phyloP scores from a whole-genome alignment of 2,888 invertebrate genomes.

The Busseola fusca region DNA sequence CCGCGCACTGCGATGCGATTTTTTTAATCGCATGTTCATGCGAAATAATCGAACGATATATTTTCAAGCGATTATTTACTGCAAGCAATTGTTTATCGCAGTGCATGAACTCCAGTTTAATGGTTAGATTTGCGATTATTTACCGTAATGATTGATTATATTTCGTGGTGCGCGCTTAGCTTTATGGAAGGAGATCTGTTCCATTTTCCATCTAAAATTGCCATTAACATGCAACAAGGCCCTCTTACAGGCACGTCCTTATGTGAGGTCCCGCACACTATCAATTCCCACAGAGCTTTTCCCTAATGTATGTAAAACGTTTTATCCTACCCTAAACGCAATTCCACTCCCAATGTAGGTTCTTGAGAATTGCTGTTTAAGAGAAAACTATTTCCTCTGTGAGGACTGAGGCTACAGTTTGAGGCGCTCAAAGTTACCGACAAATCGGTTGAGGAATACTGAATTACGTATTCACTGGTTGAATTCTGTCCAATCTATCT shows the following conservation, averaged over 20 bases:
- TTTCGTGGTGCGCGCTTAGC: background rate
- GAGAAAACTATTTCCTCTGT: constrained; percentile 28
- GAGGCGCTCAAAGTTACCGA: constrained; percentile 8
- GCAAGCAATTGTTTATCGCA: background rate
- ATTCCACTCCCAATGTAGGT: constrained; percentile 41
- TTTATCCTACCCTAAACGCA: constrained; percentile 42
- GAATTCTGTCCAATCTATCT: background rate
- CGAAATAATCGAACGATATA: too few relatives aligned
- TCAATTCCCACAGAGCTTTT: constrained; percentile 39
- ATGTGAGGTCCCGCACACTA: constrained; percentile 15
- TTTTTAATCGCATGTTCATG: too few relatives aligned
- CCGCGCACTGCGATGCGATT: too few relatives aligned
- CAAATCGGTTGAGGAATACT: constrained; percentile 14
- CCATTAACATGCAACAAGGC: constrained; percentile 15
- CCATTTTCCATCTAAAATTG: constrained; percentile 5
- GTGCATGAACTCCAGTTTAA: background rate
- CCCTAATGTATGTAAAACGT: constrained; percentile 52
- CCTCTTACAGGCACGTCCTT: background rate
- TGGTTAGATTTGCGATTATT: background rate
- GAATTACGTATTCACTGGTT: constrained; percentile 2
- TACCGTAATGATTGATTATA: background rate
- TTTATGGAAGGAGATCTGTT: background rate
- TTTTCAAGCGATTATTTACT: background rate
- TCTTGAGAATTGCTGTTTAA: constrained; percentile 36
- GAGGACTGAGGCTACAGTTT: background rate